Conservation (phyloP, 2,797 vertebrate species). For the Nyctibius grandis region DNA sequence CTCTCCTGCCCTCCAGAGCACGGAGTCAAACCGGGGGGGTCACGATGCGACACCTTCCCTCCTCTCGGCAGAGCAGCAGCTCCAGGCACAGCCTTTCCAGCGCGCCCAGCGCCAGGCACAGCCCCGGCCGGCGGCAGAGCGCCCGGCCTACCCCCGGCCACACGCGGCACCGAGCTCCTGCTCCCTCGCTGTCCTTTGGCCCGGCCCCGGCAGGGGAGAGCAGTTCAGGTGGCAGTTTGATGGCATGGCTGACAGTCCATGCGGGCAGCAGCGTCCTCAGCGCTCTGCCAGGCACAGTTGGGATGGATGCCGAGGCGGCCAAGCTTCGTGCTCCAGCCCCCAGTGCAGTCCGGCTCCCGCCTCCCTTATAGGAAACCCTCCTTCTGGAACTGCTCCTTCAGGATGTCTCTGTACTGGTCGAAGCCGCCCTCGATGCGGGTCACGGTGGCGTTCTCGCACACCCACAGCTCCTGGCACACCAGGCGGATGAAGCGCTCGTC, state of each 20-base stretch:
- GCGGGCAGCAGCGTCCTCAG: not conserved
- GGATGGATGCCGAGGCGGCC: not conserved
- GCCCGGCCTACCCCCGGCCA: not conserved
- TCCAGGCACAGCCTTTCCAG: not conserved
- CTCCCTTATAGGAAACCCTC: slow-evolving; percentile 90
- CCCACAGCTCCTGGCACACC: slow-evolving; percentile 95
- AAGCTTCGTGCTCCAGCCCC: not conserved
- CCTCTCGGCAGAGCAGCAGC: slow-evolving; percentile 9
- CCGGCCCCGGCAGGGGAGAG: not conserved
- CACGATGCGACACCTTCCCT: not conserved
- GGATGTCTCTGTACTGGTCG: slow-evolving; percentile 91
- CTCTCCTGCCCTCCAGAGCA: not conserved
- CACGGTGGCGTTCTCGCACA: slow-evolving; percentile 84
- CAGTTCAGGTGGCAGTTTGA: not conserved
- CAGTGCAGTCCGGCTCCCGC: not conserved
- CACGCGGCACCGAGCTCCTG: not conserved
- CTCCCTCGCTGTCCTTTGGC: not conserved
- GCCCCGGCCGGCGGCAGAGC: not conserved
- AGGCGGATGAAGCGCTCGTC: slow-evolving; percentile 93
- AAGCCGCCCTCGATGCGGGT: slow-evolving; percentile 91
- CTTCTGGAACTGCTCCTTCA: slow-evolving; percentile 94
- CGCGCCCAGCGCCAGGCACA: not conserved
- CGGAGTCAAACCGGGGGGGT: not conserved
- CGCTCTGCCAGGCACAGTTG: slow-evolving; percentile 4
- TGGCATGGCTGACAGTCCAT: slow-evolving; percentile 2